Evolutionary conservation across 2,888 invertebrate species (phyloP), one percentile per base, ranked within the genome.

Genomic region (Coelogynopora nodosa): DNA sequence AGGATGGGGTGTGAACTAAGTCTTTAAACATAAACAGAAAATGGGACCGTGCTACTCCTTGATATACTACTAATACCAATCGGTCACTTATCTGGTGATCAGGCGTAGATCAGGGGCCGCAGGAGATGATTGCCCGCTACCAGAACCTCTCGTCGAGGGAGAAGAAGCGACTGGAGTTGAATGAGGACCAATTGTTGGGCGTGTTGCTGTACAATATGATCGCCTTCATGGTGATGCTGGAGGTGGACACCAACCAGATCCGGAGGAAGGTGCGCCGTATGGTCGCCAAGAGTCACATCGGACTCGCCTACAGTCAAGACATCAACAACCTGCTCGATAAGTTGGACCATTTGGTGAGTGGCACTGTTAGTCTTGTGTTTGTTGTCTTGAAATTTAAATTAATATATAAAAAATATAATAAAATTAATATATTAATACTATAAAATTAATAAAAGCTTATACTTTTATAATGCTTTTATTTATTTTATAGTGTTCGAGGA

Each of bases 281-380:
- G 88, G 93, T 99, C 13, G 99, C 99, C 0, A 99, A 99, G 92
- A 97, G 97, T 91, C 99, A 99, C 91, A 98, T 99, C 89, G 98
- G 99, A 0, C 94, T 99, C 74, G 95, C 96, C 0, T 97, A 98
- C 92, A 98, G 98, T 89, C 97, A 97, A 92, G 97, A 98, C 93
- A 96, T 99, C 86, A 98, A 99, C 92, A 95, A 96, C 91, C 94
- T 99, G 26, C 94, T 99, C 30, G 98, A 99, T 92, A 96, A 97
- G 91, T 95, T 99, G 86, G 95, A 95, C 89, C 95, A 96, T 92
- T 93, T 98, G 94, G 97, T 98, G 92, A 93, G 94, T 93, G n/a
- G n/a, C n/a, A n/a, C n/a, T n/a, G n/a, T n/a, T n/a, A n/a, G n/a
- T n/a, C n/a, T n/a, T n/a, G n/a, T n/a, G n/a, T n/a, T n/a, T n/a